Percentiles rank a stretch among this genome's conserved stretches.
Conservation (phyloP, 1,140 invertebrate genomes). For the Eufriesea mexicana region DNA sequence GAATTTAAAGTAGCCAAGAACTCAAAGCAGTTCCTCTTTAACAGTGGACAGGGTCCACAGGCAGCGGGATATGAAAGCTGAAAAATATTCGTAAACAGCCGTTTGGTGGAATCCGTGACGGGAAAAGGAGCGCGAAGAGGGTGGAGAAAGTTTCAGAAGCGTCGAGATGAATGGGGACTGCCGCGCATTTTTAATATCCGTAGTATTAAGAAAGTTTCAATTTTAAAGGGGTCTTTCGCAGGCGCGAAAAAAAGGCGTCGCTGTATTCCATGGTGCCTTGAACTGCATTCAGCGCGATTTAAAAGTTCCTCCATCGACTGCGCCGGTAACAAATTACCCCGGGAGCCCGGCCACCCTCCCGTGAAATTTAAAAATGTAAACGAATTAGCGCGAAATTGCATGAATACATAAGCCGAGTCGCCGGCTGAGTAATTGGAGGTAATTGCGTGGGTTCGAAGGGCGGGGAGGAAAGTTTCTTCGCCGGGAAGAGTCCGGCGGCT, state of each 20-base stretch:
- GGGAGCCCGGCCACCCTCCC: background rate
- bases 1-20: background rate
- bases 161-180: slow-evolving; percentile 7
- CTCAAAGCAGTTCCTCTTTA: background rate
- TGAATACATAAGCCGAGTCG: slow-evolving; percentile 30
- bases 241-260: background rate
- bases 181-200: slow-evolving; percentile 42
- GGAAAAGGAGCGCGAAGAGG: background rate
- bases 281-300: slow-evolving; percentile 27
- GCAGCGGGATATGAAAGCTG: background rate
- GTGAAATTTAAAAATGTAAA: slow-evolving; percentile 40
- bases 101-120: background rate
- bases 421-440: slow-evolving; percentile 24
- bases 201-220: slow-evolving; percentile 46
- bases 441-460: slow-evolving; percentile 24
- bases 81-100: slow-evolving; percentile 1
- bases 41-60: background rate
- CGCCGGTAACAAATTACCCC: slow-evolving; percentile 25
- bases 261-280: background rate
- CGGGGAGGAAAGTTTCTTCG: background rate
- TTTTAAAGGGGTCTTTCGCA: slow-evolving; percentile 15
- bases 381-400: slow-evolving; percentile 39
- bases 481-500: background rate
- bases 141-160: background rate
- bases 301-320: slow-evolving; percentile 33